Evolutionary conservation across 2,888 invertebrate genomes (phyloP).

Genomic region (Pimpla rufipes): DNA sequence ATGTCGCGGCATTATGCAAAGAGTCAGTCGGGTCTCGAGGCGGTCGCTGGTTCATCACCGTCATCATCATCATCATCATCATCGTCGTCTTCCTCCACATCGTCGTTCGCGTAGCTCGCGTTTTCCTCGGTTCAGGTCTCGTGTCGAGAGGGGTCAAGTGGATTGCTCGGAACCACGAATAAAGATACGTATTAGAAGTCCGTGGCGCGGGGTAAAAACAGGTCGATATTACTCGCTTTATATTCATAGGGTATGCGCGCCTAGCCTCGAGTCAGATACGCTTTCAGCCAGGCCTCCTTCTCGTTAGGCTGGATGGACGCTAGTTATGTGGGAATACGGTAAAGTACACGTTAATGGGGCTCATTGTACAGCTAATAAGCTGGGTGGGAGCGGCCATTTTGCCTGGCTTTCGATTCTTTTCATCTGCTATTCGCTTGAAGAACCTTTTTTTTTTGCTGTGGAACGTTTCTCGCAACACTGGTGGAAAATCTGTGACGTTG

Average conservation of each 20-base stretch:
- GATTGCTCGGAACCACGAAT: conserved; percentile 64
- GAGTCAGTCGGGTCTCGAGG: conserved; percentile 41
- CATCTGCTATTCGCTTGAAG: background rate
- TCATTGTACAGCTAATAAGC: too few species aligned
- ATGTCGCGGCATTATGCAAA: conserved; percentile 61
- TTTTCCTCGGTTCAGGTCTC: conserved; percentile 45
- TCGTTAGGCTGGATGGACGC: background rate
- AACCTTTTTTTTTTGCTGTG: too few species aligned
- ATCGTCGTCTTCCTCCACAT: conserved; percentile 54
- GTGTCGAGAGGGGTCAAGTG: conserved; percentile 62
- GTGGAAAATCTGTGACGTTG: background rate
- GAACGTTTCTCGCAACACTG: too few species aligned
- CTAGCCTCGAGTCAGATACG: conserved; percentile 53
- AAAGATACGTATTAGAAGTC: conserved; percentile 61
- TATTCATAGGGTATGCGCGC: conserved; percentile 48
- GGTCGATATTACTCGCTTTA: conserved; percentile 47
- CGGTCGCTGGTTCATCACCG: conserved; percentile 47
- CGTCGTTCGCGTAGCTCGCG: conserved; percentile 22
- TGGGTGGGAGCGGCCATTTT: background rate
- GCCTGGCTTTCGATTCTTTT: background rate
- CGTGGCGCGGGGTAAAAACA: conserved; percentile 23
- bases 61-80: conserved; percentile 57
- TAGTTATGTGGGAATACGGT: background rate
- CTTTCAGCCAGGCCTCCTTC: background rate
- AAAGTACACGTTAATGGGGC: background rate